Evolutionary conservation across 2,888 invertebrate species (phyloP), one percentile per base, ranked within the genome.

Genomic region (Acronicta psi): DNA sequence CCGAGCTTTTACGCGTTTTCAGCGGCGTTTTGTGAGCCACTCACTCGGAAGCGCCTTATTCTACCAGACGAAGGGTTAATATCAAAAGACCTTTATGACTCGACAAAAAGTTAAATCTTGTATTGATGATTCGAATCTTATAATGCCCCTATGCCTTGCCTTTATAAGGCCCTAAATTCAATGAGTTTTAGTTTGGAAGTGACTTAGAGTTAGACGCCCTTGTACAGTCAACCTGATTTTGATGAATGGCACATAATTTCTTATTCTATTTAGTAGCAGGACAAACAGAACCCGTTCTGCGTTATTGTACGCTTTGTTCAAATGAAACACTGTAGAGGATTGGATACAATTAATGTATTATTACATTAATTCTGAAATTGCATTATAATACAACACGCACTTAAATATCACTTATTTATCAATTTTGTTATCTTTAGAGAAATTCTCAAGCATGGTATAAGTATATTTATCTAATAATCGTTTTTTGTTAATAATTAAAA

Each of bases 1-100:
- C 73, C 72, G 65, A 76, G 81, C 81, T 79, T 84, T 84, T 81
- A 82, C 82, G 77, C 77, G 71, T 83, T 89, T 89, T 89, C 86
- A 83, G 81, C 84, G 81, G 75, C 77, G 81, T 85, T 84, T 85
- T 87, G 82, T 85, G 75, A 77, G 77, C 73, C 69, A 73, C 79
- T 84, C 80, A 73, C 65, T 83, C 70, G 79, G 77, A 79, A 79
- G 73, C 73, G 45, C 58, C 59, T 70, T 71, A 71, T 59, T 74
- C 63, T 71, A 66, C 41, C 51, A 57, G 54, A 60, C 51, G 69
- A 85, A 81, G 83, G 84, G 84, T 84, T 81, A 79, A 77, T 77
- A 58, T 80, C 57, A 79, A 83, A 73, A 62, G 72, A 65, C 69
- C 73, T 79, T 85, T 80, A 73, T 77, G 66, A 63, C 61, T 61